Conservation (phyloP, 2,888 invertebrate species). For the Xestia c-nigrum region DNA sequence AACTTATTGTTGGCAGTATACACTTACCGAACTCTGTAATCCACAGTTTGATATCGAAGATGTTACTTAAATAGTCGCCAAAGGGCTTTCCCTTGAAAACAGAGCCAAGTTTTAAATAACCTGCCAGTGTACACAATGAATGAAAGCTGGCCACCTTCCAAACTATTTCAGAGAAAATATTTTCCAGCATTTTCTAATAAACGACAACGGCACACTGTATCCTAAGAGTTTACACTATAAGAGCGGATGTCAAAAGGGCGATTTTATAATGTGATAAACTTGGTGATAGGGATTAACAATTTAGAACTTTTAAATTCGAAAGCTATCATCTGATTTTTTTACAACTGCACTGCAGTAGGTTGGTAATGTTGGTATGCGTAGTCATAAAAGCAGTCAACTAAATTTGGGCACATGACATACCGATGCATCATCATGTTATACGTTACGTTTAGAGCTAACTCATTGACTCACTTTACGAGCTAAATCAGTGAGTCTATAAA, state of each 20-base stretch:
- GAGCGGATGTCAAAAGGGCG: neutral
- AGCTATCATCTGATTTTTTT: neutral
- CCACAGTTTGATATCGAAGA: constrained; percentile 19
- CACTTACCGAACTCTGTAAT: constrained; percentile 1
- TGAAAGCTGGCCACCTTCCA: constrained; percentile 72
- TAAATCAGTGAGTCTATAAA: constrained; percentile 62
- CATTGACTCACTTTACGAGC: constrained; percentile 42
- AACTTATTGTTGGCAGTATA: neutral
- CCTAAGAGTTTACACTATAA: constrained; percentile 6
- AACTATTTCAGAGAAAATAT: constrained; percentile 68
- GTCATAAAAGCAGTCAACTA: neutral
- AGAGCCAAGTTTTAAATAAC: constrained; percentile 52
- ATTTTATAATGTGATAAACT: neutral
- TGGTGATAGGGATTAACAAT: neutral
- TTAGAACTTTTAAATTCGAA: neutral
- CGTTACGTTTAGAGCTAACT: constrained; percentile 31
- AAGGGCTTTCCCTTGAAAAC: constrained; percentile 54
- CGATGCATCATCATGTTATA: constrained; percentile 20
- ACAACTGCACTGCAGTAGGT: neutral
- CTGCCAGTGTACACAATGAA: constrained; percentile 61
- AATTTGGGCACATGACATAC: neutral
- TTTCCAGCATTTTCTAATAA: constrained; percentile 48
- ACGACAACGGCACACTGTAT: constrained; percentile 11
- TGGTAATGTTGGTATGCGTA: too few relatives aligned
- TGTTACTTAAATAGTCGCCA: constrained; percentile 19